Conservation (phyloP, 1,140 invertebrate genomes). For the Drosophila chauvacae region DNA sequence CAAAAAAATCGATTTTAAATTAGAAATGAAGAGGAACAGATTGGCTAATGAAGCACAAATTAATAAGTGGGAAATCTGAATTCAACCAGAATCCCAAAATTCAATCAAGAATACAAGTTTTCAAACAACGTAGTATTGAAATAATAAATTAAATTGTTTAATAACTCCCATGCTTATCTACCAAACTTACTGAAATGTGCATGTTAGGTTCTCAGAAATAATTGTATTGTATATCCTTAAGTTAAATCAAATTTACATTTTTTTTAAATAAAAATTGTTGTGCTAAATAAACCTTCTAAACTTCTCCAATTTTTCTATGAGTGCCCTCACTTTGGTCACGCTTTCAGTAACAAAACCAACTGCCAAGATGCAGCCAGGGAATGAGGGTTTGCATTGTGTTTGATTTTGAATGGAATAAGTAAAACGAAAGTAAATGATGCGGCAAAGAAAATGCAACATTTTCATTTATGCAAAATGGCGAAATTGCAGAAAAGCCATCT, state of each 20-base stretch:
- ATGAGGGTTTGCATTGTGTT: slow-evolving; percentile 49
- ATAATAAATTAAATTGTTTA: background rate
- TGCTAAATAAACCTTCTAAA: background rate
- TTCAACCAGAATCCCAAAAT: no score
- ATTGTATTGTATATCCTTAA: background rate
- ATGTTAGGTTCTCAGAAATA: background rate
- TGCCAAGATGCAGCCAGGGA: slow-evolving; percentile 7
- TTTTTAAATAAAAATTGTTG: background rate
- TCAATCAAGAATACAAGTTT: no score
- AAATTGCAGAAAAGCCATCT: slow-evolving; percentile 43
- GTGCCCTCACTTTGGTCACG: slow-evolving; percentile 37
- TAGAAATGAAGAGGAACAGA: background rate
- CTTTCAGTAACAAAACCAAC: slow-evolving; percentile 34
- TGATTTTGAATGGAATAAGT: slow-evolving; percentile 50
- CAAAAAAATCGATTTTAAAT: background rate
- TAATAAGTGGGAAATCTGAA: no score
- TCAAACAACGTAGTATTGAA: no score
- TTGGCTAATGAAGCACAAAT: background rate
- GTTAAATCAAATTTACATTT: background rate
- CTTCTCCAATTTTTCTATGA: background rate
- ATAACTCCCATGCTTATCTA: background rate
- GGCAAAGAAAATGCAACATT: slow-evolving; percentile 38
- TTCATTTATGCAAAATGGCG: slow-evolving; percentile 50
- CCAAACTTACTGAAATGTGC: background rate
- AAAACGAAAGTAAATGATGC: slow-evolving; percentile 48